These are phyloP conservation scores for Crotalus horridus DNA, from an alignment of 2,113 vertebrate species.

Conservation along the genomic window DNA sequence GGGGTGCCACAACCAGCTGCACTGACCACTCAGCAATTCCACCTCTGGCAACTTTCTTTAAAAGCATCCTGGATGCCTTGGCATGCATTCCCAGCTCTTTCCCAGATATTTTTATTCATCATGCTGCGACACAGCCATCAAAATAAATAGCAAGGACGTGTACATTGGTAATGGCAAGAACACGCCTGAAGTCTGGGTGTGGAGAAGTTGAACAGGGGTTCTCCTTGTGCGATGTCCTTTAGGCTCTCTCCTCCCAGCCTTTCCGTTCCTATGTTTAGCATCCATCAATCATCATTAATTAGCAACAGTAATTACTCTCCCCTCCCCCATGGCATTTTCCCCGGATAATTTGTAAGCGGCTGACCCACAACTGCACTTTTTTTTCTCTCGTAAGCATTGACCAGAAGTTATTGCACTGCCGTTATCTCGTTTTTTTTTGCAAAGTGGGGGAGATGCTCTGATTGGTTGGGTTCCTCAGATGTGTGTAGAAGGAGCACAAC, in stretches of 20 bases:
- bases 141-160: conserved; percentile 8
- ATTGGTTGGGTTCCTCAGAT: not conserved
- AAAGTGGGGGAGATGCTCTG: not conserved
- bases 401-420: not conserved
- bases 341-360: not conserved
- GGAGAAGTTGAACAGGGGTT: not conserved
- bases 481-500: not conserved
- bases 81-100: not conserved
- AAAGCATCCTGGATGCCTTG: not conserved
- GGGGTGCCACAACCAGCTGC: not conserved
- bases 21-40: not conserved
- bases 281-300: conserved; percentile 10
- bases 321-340: not conserved
- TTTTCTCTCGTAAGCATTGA: rapidly evolving
- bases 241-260: not conserved
- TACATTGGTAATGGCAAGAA: not conserved
- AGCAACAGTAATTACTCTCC: not conserved
- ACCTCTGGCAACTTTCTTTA: not conserved
- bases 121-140: not conserved
- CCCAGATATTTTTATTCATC: conserved; percentile 31
- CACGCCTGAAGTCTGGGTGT: not conserved
- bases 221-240: not conserved
- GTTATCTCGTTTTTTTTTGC: not conserved
- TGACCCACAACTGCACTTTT: not conserved
- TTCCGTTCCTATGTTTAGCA: not conserved